Conservation (phyloP, 2,797 vertebrate genomes). For the Myotis planiceps region DNA sequence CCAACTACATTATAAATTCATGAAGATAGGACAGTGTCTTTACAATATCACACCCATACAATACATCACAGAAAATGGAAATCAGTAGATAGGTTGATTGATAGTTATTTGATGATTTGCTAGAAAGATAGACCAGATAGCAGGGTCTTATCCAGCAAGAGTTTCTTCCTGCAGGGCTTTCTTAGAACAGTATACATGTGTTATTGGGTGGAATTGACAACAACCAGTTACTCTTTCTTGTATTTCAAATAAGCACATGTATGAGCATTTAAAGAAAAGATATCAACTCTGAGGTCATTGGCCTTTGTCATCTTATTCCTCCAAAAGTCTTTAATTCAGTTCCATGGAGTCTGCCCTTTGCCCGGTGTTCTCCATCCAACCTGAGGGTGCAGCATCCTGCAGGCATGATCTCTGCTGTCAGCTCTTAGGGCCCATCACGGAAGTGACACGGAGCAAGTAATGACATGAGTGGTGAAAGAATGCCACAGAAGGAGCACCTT, state of each 20-base stretch:
- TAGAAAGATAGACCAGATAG: neutral
- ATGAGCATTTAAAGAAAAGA: neutral
- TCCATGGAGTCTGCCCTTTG: rapidly evolving
- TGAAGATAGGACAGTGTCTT: neutral
- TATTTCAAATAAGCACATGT: neutral
- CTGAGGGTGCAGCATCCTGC: rapidly evolving
- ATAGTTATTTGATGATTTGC: neutral
- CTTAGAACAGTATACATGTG: rapidly evolving
- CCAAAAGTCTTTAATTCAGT: no score
- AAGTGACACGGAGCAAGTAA: rapidly evolving
- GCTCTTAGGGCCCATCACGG: rapidly evolving
- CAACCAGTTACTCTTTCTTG: neutral
- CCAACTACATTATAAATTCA: neutral
- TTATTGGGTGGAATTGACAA: neutral
- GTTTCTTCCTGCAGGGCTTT: no score
- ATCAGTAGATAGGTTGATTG: neutral
- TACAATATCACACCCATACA: neutral
- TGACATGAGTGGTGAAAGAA: rapidly evolving
- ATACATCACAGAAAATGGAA: neutral
- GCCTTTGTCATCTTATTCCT: rapidly evolving
- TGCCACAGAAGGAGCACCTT: rapidly evolving
- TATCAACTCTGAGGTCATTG: rapidly evolving
- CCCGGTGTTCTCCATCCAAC: rapidly evolving
- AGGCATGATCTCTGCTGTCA: neutral
- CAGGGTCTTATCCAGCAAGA: rapidly evolving